Percentiles rank a stretch among this genome's conserved stretches.
Conservation (phyloP, 2,797 vertebrate genomes). For the Tolypeutes matacus region DNA sequence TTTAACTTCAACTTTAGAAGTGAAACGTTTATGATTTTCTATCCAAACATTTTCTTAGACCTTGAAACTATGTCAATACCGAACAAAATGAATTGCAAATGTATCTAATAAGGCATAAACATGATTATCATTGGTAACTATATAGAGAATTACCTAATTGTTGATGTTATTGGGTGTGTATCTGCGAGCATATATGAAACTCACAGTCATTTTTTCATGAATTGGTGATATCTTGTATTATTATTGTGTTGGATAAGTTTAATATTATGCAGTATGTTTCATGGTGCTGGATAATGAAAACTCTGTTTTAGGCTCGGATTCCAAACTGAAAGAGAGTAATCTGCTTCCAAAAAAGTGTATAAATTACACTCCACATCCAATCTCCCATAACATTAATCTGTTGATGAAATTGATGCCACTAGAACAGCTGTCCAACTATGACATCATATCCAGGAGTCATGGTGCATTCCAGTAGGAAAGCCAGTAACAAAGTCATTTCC, state of each 20-base stretch:
- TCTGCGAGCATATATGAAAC: not conserved
- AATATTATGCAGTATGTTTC: not conserved
- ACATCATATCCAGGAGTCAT: not conserved
- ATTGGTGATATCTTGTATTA: not conserved
- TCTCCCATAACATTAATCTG: not conserved
- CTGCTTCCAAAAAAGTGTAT: conserved; percentile 32
- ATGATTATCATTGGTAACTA: conserved; percentile 8
- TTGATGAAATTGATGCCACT: not conserved
- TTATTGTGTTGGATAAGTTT: not conserved
- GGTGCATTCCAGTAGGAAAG: not conserved
- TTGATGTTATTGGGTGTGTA: not conserved
- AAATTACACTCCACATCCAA: not conserved
- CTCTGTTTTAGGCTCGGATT: not conserved
- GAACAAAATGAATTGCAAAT: conserved; percentile 49
- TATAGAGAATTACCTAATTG: not conserved
- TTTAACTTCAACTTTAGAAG: conserved; percentile 71
- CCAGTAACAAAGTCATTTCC: conserved; percentile 24
- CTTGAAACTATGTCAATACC: conserved; percentile 21
- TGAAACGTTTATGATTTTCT: conserved; percentile 66
- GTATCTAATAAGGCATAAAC: not conserved
- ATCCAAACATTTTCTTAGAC: conserved; percentile 64
- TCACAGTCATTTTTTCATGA: not conserved
- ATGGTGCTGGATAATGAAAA: not conserved
- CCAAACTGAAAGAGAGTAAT: not conserved
- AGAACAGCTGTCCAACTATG: not conserved